phyloP scores from a whole-genome alignment of 2,888 invertebrate genomes.

The Altica lythri region DNA sequence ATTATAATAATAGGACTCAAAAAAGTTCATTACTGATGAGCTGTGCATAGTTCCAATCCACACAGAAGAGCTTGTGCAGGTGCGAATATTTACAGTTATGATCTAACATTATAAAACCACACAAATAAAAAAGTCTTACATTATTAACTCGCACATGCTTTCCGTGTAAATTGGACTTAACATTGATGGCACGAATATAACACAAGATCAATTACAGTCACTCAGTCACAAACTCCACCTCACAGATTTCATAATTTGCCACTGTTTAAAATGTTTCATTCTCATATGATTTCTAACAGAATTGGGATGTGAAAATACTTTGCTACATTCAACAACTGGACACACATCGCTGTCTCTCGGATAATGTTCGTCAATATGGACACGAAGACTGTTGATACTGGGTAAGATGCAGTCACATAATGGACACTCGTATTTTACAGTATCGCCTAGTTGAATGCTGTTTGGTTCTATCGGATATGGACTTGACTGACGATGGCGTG shows the following conservation, averaged over 20 bases:
- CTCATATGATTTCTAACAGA: constrained; percentile 88
- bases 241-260: constrained; percentile 83
- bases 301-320: constrained; percentile 81
- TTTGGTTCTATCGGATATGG: constrained; percentile 3
- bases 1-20: no score
- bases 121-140: no score
- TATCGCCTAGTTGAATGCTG: constrained; percentile 33
- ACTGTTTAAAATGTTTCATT: constrained; percentile 78
- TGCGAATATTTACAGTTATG: no score
- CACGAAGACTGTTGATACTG: constrained; percentile 70
- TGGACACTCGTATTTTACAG: constrained; percentile 67
- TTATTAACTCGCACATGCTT: no score
- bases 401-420: constrained; percentile 71
- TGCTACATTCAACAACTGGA: constrained; percentile 76
- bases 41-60: no score
- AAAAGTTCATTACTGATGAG: no score
- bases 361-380: constrained; percentile 81
- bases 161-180: no score
- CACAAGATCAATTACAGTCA: no score
- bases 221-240: constrained; percentile 72
- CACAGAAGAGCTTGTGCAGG: no score
- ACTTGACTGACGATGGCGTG: constrained; percentile 21
- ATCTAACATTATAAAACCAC: no score
- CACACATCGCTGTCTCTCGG: constrained; percentile 83
- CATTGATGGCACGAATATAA: no score